Evolutionary conservation across 2,113 vertebrate genomes (phyloP).

Genomic region (Microcebus jonahi): DNA sequence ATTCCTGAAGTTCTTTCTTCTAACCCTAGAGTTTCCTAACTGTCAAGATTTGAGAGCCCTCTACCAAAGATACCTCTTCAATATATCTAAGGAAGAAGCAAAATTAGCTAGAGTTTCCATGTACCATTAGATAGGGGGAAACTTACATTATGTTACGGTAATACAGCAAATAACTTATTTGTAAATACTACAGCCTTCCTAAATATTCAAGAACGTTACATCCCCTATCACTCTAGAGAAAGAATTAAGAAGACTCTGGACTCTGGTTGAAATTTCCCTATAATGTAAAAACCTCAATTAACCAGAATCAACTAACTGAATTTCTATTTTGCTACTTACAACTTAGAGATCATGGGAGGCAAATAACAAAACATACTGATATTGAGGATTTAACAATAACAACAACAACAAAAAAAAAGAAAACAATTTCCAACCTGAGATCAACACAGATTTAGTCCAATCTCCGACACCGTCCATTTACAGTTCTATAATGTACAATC

Average conservation of each 20-base stretch:
- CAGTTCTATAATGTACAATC: constrained; percentile 36
- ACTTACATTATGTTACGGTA: background rate
- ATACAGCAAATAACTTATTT: background rate
- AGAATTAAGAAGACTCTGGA: background rate
- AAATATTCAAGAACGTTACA: background rate
- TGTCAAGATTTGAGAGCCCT: background rate
- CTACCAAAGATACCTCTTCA: background rate
- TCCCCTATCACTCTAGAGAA: background rate
- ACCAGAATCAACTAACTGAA: constrained; percentile 10
- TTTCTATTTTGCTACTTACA: constrained; percentile 3
- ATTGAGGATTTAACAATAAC: background rate
- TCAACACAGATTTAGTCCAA: constrained; percentile 18
- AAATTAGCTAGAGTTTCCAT: background rate
- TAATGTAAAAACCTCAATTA: constrained; percentile 21
- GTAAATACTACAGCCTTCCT: background rate
- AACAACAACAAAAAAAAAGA: background rate
- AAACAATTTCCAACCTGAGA: constrained; percentile 30
- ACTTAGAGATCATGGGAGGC: constrained; percentile 8
- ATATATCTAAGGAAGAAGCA: background rate
- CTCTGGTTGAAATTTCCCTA: background rate
- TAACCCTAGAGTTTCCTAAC: background rate
- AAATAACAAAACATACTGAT: constrained; percentile 16
- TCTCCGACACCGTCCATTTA: background rate
- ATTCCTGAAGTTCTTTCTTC: background rate
- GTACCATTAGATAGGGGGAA: background rate